These are phyloP conservation scores for Astreopora myriophthalma DNA, from an alignment of 64 coral and sea anemone species.

Conservation along the genomic window DNA sequence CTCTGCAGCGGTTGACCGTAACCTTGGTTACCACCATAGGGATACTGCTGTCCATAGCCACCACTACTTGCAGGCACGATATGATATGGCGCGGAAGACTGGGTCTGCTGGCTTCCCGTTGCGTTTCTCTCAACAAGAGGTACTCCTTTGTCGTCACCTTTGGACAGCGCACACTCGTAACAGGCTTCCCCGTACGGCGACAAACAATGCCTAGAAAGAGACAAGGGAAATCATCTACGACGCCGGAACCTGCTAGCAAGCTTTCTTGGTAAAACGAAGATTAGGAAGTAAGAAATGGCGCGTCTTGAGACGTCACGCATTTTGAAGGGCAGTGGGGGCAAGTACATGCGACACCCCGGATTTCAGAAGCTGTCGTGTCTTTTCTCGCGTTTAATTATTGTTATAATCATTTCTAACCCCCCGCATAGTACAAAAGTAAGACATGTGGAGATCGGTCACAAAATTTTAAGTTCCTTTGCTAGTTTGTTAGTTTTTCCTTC, in stretches of 20 bases:
- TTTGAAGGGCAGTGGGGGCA: background rate
- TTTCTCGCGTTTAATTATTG: too few relatives aligned
- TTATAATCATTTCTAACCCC: too few relatives aligned
- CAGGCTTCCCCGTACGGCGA: slow-evolving; percentile 88
- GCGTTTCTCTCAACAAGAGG: slow-evolving; percentile 72
- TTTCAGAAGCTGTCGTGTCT: too few relatives aligned
- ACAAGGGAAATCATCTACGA: background rate
- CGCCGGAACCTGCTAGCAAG: too few relatives aligned
- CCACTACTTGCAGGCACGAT: background rate
- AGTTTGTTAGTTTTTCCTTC: too few relatives aligned
- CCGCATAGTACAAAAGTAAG: too few relatives aligned
- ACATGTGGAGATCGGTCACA: too few relatives aligned
- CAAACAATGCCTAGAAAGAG: slow-evolving; percentile 74
- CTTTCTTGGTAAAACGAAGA: background rate
- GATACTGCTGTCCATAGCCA: slow-evolving; percentile 35
- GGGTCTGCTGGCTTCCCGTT: background rate
- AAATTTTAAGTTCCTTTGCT: too few relatives aligned
- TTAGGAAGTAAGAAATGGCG: background rate
- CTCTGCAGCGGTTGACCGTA: slow-evolving; percentile 32
- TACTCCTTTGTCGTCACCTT: slow-evolving; percentile 77
- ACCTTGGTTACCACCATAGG: background rate
- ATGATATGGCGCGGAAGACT: slow-evolving; percentile 1
- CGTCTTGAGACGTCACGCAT: background rate
- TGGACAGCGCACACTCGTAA: slow-evolving; percentile 88
- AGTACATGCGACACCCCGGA: background rate